Percentiles rank a stretch among this genome's conserved stretches.
Conservation (phyloP, 2,797 vertebrate genomes). For the Acrocephalus scirpaceus region DNA sequence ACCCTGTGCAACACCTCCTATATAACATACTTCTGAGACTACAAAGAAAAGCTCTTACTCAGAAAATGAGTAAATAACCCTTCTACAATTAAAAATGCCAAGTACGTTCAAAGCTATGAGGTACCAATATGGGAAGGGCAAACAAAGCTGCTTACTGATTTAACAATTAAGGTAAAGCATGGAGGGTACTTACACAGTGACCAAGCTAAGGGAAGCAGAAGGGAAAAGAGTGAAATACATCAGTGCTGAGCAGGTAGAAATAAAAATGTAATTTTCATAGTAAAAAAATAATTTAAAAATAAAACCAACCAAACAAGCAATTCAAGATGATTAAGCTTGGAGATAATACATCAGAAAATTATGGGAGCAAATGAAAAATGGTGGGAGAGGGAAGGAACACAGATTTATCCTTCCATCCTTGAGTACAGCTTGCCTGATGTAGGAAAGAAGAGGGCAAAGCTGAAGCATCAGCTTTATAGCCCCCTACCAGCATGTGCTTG, state of each 20-base stretch:
- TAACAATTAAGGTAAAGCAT: constrained; percentile 62
- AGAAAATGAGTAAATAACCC: neutral
- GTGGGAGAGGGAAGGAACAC: constrained; percentile 12
- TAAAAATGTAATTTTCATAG: constrained; percentile 56
- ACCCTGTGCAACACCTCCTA: neutral
- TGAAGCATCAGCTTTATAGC: neutral
- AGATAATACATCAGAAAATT: constrained; percentile 45
- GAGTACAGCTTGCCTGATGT: neutral
- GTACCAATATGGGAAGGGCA: constrained; percentile 1
- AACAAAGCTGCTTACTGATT: constrained; percentile 38
- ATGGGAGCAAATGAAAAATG: constrained; percentile 55
- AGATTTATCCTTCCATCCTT: neutral
- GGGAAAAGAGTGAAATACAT: constrained; percentile 79
- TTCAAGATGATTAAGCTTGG: constrained; percentile 49
- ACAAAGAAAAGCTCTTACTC: neutral
- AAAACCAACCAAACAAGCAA: constrained; percentile 14
- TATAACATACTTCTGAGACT: neutral
- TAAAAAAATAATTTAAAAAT: constrained; percentile 35
- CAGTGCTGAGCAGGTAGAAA: constrained; percentile 73
- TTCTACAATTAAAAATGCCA: constrained; percentile 13
- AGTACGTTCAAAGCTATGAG: neutral
- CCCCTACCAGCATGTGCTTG: neutral
- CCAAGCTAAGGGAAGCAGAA: constrained; percentile 92
- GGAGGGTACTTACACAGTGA: constrained; percentile 94
- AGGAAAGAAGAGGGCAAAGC: constrained; percentile 5